Evolutionary conservation across 2,113 vertebrate genomes (phyloP).

Genomic region (Helogale parvula): DNA sequence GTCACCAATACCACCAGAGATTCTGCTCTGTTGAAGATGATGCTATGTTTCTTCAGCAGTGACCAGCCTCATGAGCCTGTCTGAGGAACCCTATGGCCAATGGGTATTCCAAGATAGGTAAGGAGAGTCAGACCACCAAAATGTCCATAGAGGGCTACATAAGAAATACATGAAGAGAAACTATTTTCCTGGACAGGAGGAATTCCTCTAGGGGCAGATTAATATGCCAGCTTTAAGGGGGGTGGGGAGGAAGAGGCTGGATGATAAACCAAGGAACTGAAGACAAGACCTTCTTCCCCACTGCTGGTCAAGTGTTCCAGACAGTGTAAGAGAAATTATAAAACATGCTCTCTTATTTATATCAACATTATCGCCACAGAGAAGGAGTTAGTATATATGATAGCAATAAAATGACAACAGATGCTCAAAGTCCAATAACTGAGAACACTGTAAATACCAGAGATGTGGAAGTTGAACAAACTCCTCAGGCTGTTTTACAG

Average conservation of each 20-base stretch:
- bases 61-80: not conserved
- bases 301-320: not conserved
- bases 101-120: not conserved
- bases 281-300: not conserved
- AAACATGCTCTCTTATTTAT: not conserved
- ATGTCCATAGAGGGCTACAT: not conserved
- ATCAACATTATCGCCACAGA: not conserved
- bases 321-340: not conserved
- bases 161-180: not conserved
- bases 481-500: not conserved
- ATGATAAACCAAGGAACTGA: not conserved
- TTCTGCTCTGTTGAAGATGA: not conserved
- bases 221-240: not conserved
- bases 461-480: not conserved
- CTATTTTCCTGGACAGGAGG: not conserved
- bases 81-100: not conserved
- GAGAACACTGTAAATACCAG: not conserved
- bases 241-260: not conserved
- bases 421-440: not conserved
- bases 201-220: not conserved
- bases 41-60: not conserved
- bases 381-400: not conserved
- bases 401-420: not conserved
- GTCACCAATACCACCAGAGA: not conserved
- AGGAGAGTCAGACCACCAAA: not conserved